These are phyloP conservation scores for Trichogramma dendrolimi DNA, from an alignment of 2,888 invertebrate species.

Conservation along the genomic window DNA sequence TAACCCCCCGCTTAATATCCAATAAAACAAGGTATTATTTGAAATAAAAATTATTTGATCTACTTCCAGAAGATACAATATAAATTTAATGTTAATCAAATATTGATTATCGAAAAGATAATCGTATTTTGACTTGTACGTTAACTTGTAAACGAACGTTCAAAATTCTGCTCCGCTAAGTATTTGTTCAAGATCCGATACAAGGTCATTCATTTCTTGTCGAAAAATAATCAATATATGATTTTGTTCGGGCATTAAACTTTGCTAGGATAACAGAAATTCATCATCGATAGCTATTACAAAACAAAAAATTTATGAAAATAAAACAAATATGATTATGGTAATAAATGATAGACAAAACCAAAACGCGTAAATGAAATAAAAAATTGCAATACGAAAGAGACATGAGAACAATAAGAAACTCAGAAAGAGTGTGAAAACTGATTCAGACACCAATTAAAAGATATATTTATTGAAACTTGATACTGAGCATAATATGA, in stretches of 20 bases:
- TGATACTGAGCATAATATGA: constrained; percentile 22
- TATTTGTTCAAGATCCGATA: not conserved
- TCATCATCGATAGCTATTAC: not conserved
- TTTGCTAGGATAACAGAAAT: not conserved
- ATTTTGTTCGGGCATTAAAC: no score
- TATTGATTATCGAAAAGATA: no score
- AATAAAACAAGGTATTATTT: no score
- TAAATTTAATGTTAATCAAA: no score
- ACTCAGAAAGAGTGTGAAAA: not conserved
- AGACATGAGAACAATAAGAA: not conserved
- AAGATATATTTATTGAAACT: not conserved
- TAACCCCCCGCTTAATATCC: no score
- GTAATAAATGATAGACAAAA: not conserved
- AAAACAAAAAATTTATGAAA: not conserved
- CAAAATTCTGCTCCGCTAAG: no score
- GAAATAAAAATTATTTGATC: no score
- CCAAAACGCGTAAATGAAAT: not conserved
- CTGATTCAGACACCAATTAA: not conserved
- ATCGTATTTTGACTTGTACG: no score
- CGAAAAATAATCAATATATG: not conserved
- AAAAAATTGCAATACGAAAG: not conserved
- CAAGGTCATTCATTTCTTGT: not conserved
- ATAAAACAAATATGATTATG: not conserved
- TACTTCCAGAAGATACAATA: no score
- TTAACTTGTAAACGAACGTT: no score